Base-by-base conservation (phyloP, 1,140 invertebrate genomes). In the Penaeus japonicus region DNA sequence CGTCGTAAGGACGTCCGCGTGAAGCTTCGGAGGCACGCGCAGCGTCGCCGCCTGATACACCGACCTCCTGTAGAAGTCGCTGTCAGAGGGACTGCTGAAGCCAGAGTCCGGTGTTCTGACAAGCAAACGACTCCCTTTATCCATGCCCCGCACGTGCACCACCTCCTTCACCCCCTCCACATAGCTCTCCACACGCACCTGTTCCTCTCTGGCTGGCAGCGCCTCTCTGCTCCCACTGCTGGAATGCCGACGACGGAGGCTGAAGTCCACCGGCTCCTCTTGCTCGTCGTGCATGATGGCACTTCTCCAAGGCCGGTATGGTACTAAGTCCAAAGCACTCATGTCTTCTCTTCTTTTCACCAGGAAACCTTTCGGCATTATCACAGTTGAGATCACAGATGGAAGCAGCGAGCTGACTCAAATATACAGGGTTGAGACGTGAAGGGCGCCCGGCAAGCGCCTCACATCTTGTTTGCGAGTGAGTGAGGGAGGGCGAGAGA, bases 51-150 rank as follows among this genome's bases (percentile, higher is more conserved):
- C 54, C 27, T 89, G 81, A 32, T 62, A 89, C 73, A 85, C 87
- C 24, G 82, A 89, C 47, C 85, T 89, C 65, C 84, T 81, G 77
- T 85, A 89, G 73, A 90, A 84, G 65, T 90, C 89, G 32, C 90
- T 84, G 30, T 90, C 90, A 24, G 90, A 90, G 47, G 90, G 90
- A 83, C 90, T 90, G 57, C 89, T 90, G 83, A 90, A 90, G 20
- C 90, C 90, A 24, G 90, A 90, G 30, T 90, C 90, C n/a, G 90
- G 90, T 17, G 89, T 90, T 55, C 89, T 85, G 53, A 90, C 90
- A 62, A 85, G 27, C 85, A 89, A 62, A 15, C 87, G 59, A 35
- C 87, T 59, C 12, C 89, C 79, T 84, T 90, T 85, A 15, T 86
- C 85, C 30, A 55, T 57, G 39, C 83, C 80, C 22, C 73, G 65